Conservation (phyloP, 2,888 invertebrate species). For the Monoplex corrugatus region DNA sequence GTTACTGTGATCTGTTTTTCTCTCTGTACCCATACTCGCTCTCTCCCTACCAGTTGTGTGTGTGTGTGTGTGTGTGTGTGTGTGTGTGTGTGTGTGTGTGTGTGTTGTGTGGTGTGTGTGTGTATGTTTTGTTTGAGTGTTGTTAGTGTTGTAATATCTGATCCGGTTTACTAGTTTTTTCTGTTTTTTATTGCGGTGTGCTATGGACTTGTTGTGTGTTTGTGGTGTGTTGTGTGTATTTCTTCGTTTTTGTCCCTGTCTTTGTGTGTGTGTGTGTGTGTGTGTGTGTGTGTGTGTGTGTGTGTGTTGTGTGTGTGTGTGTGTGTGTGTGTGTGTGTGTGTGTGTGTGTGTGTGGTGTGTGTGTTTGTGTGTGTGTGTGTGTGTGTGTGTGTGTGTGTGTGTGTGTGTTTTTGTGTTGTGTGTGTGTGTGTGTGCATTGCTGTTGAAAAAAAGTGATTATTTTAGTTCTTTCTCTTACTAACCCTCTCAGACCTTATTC, state of each 20-base stretch:
- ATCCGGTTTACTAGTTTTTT: no score
- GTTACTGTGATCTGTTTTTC: background rate
- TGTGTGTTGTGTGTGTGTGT: background rate
- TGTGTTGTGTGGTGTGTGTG: background rate
- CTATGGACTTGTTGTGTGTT: background rate
- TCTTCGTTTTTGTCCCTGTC: background rate
- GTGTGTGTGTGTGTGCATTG: background rate
- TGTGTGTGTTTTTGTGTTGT: background rate
- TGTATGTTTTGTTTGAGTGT: background rate
- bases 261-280: no score
- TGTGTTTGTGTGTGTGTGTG: slow-evolving; percentile 24
- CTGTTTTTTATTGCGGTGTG: background rate
- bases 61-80: background rate
- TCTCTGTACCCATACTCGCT: background rate
- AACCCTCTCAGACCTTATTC: no score
- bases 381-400: slow-evolving; percentile 2
- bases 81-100: background rate
- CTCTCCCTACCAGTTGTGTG: background rate
- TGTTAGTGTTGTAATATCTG: background rate
- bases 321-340: background rate
- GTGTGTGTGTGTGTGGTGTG: slow-evolving; percentile 28
- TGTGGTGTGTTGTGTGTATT: background rate
- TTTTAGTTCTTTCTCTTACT: no score
- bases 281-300: no score
- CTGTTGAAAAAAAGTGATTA: no score